Percentiles rank a stretch among this genome's conserved stretches.
Conservation (phyloP, 1,140 invertebrate genomes). For the Zaprionus vittiger region DNA sequence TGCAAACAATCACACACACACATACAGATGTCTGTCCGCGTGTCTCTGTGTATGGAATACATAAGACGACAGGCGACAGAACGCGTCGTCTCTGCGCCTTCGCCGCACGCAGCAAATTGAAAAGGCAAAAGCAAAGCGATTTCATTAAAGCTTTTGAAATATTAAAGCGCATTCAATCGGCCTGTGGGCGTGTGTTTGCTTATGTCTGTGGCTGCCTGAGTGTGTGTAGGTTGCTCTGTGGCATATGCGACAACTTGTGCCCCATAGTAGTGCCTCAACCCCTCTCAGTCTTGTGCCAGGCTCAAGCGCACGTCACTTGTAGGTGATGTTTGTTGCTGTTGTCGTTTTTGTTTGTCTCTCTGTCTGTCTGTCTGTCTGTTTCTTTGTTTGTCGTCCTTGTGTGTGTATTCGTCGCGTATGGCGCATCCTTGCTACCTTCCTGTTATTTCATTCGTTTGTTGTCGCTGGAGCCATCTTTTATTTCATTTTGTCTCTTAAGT, state of each 20-base stretch:
- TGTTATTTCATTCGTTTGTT: slow-evolving; percentile 59
- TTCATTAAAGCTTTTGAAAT: slow-evolving; percentile 78
- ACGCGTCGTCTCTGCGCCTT: not conserved
- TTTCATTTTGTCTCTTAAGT: slow-evolving; percentile 76
- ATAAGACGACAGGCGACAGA: slow-evolving; percentile 10
- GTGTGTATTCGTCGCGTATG: slow-evolving; percentile 31
- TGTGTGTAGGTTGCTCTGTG: slow-evolving; percentile 9
- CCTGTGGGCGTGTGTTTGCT: slow-evolving; percentile 33
- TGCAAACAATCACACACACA: slow-evolving; percentile 9
- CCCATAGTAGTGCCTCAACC: slow-evolving; percentile 5
- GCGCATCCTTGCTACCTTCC: slow-evolving; percentile 51
- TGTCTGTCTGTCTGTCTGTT: slow-evolving; percentile 32
- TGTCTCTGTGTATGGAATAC: slow-evolving; percentile 1
- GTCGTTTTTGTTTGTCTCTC: slow-evolving; percentile 10
- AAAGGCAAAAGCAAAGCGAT: slow-evolving; percentile 73
- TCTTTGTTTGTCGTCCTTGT: slow-evolving; percentile 41
- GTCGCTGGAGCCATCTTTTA: slow-evolving; percentile 67
- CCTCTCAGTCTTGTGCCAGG: no score
- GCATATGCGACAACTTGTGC: slow-evolving; percentile 29
- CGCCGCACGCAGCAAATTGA: slow-evolving; percentile 61
- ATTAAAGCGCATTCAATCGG: slow-evolving; percentile 69
- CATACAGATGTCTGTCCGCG: not conserved
- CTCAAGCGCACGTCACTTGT: slow-evolving; percentile 29
- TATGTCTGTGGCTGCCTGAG: slow-evolving; percentile 14
- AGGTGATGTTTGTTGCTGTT: slow-evolving; percentile 48